A percentile compares a stretch with the other conserved stretches of the same genome.
These are phyloP conservation scores for Heliconius sara DNA, from an alignment of 2,888 invertebrate species.

Conservation along the genomic window DNA sequence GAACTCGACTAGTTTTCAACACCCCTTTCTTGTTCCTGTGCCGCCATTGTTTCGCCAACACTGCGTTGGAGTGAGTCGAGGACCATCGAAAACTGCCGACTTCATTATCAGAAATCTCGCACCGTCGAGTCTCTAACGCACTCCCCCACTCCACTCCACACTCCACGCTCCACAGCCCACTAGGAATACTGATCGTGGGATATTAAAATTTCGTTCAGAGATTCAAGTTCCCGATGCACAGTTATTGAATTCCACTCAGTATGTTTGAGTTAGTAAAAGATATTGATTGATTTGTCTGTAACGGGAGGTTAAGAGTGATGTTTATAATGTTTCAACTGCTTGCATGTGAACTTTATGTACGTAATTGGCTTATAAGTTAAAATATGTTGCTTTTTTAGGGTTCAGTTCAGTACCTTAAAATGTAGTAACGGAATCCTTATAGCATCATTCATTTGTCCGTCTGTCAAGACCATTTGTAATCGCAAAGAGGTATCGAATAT, in stretches of 20 bases:
- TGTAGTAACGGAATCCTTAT: too few relatives aligned
- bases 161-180: constrained; percentile 34
- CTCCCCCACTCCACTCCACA: constrained; percentile 30
- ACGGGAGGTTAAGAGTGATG: constrained; percentile 26
- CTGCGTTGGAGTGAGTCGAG: constrained; percentile 62
- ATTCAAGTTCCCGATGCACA: constrained; percentile 34
- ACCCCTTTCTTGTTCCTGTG: constrained; percentile 34
- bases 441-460: too few relatives aligned
- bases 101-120: constrained; percentile 49
- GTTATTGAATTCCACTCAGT: constrained; percentile 39
- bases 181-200: constrained; percentile 47
- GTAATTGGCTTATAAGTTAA: neutral
- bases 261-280: constrained; percentile 6
- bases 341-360: neutral
- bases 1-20: constrained; percentile 37
- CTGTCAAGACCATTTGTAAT: too few relatives aligned
- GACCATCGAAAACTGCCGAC: constrained; percentile 57
- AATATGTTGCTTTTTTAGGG: neutral
- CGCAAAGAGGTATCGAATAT: too few relatives aligned
- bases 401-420: too few relatives aligned
- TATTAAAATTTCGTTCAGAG: constrained; percentile 49
- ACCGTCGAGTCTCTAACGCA: constrained; percentile 41
- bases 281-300: constrained; percentile 36
- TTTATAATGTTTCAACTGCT: constrained; percentile 31
- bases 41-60: constrained; percentile 71